Conservation (phyloP, 2,113 vertebrate species). For the Megaceryle torquata region DNA sequence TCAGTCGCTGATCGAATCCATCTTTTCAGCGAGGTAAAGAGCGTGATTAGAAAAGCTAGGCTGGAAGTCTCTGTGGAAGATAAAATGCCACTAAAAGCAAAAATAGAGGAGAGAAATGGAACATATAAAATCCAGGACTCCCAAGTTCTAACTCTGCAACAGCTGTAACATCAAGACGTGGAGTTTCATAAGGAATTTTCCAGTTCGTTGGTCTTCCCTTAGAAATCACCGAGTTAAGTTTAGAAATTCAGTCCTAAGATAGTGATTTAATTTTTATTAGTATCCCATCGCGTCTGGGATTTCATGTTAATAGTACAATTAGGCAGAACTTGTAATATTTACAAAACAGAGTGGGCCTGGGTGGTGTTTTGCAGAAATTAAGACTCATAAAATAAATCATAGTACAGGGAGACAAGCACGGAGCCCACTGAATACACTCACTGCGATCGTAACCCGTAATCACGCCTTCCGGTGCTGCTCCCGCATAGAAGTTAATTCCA, state of each 20-base stretch:
- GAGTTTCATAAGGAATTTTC: neutral
- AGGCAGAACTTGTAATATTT: neutral
- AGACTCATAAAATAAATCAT: neutral
- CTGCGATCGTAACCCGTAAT: neutral
- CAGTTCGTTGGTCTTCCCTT: neutral
- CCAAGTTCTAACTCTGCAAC: neutral
- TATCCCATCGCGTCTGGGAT: neutral
- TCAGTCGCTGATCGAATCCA: neutral
- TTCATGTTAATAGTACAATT: neutral
- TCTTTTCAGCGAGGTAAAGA: neutral
- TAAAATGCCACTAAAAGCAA: neutral
- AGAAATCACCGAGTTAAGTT: neutral
- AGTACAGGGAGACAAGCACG: neutral
- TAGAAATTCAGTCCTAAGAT: neutral
- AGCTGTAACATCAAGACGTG: neutral
- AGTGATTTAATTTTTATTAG: neutral
- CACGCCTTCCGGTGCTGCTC: neutral
- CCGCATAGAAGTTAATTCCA: neutral
- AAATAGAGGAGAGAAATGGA: neutral
- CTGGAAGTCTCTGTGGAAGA: neutral
- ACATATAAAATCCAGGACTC: neutral
- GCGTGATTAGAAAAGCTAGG: neutral
- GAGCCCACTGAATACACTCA: neutral
- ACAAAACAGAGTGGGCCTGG: neutral
- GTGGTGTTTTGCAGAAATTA: neutral